Conservation (phyloP, 2,888 invertebrate genomes). For the Melinaea menophilus region DNA sequence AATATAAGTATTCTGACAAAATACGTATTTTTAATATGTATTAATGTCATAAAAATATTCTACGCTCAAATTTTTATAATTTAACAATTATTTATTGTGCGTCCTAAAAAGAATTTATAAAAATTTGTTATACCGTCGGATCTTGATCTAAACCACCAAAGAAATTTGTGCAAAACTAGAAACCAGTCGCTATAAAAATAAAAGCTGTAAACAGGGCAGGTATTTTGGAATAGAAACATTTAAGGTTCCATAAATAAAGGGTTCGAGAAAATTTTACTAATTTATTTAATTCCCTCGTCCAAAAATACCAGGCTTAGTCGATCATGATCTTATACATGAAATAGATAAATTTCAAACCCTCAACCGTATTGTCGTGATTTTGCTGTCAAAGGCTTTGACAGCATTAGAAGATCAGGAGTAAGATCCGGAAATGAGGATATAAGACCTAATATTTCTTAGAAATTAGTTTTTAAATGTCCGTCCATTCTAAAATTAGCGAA, state of each 20-base stretch:
- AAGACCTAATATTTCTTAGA: too few relatives aligned
- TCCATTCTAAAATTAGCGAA: too few relatives aligned
- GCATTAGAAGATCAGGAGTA: too few relatives aligned
- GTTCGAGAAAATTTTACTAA: slow-evolving; percentile 18
- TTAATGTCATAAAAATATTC: neutral
- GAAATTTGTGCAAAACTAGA: slow-evolving; percentile 21
- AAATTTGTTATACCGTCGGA: slow-evolving; percentile 6
- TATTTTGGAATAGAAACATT: slow-evolving; percentile 22
- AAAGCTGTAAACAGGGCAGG: slow-evolving; percentile 24
- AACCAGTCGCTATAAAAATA: slow-evolving; percentile 18
- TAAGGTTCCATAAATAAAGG: slow-evolving; percentile 30
- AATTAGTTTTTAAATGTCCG: too few relatives aligned
- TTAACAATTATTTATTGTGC: neutral
- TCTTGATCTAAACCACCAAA: slow-evolving; percentile 26
- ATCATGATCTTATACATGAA: too few relatives aligned
- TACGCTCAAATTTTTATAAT: too few relatives aligned
- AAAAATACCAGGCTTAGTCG: neutral
- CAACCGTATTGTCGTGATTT: too few relatives aligned
- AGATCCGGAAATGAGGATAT: too few relatives aligned
- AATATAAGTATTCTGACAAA: neutral
- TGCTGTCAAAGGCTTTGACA: too few relatives aligned
- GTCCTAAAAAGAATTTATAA: neutral
- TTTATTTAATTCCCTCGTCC: slow-evolving; percentile 10
- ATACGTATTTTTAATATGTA: neutral
- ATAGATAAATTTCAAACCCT: too few relatives aligned